Base-by-base conservation (phyloP, 2,888 invertebrate genomes). In the Mythimna ferrago region DNA sequence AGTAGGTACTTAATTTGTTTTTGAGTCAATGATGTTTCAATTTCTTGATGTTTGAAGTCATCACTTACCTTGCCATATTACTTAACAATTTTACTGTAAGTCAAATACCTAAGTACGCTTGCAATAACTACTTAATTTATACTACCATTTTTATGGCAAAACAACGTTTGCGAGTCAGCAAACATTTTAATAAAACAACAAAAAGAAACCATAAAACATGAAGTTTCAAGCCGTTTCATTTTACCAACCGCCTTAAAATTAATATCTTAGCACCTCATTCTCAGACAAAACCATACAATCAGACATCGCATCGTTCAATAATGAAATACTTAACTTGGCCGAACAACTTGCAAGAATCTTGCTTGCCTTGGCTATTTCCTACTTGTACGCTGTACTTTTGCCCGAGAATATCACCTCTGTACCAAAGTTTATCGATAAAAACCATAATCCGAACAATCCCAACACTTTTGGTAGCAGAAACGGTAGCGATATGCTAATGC, bases 301-400 rank as follows among this genome's bases (percentile, higher is more conserved):
- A 62, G 70, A 72, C 69, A 71, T 73, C 65, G 64, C 73, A 76
- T 74, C 79, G 73, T 66, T 68, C 41, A 56, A 85, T 89, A 90
- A 90, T 91, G 88, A 91, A 91, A 89, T 89, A 84, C 86, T 90
- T 87, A 87, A 89, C 88, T 89, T 88, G 89, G 89, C 51, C 87
- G 91, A 92, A 91, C 90, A 89, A 87, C 87, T 86, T 81, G 86
- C 89, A 91, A 92, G 94, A 93, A 94, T 94, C 94, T 91, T 88
- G 95, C 90, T 95, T 92, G 91, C 96, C 96, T 96, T 96, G 96
- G 91, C 82, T 89, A 91, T 95, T 95, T 96, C 96, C 96, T 95
- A 94, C 93, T 94, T 91, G 90, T 89, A 82, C 87, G 89, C 88
- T 84, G 89, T 82, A 76, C 76, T 77, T 73, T 74, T 62, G 72